These are phyloP conservation scores for Mythimna impura DNA, from an alignment of 2,888 invertebrate genomes.

Conservation along the genomic window DNA sequence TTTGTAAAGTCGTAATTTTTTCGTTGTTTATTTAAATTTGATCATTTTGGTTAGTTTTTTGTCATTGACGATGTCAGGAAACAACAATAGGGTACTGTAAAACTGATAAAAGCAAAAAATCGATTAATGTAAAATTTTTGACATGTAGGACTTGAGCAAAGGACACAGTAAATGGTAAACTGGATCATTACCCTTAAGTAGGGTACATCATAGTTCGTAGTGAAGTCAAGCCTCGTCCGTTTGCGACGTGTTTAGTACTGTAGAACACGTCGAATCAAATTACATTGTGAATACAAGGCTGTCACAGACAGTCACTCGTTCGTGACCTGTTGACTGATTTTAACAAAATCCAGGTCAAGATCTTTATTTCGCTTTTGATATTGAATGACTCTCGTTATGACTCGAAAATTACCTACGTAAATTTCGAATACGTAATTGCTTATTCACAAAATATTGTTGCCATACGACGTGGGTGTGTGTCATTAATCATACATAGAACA, in stretches of 20 bases:
- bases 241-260: slow-evolving; percentile 73
- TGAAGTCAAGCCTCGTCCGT: slow-evolving; percentile 58
- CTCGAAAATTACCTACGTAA: slow-evolving; percentile 60
- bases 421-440: slow-evolving; percentile 51
- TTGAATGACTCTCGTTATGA: slow-evolving; percentile 75
- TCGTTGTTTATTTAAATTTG: slow-evolving; percentile 18
- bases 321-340: slow-evolving; percentile 89
- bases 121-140: not conserved
- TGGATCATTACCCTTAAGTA: not conserved
- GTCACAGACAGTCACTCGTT: slow-evolving; percentile 87
- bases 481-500: slow-evolving; percentile 21
- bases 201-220: slow-evolving; percentile 37
- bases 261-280: slow-evolving; percentile 79
- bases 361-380: slow-evolving; percentile 85
- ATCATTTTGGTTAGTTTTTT: not conserved
- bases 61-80: not conserved
- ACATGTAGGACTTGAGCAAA: too few relatives aligned
- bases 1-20: slow-evolving; percentile 36
- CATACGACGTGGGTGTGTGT: slow-evolving; percentile 11
- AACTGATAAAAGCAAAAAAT: slow-evolving; percentile 3
- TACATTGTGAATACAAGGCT: slow-evolving; percentile 84
- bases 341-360: slow-evolving; percentile 88
- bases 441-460: slow-evolving; percentile 48
- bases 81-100: not conserved
- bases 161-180: not conserved